Conservation (phyloP, 2,797 vertebrate genomes). For the Mycteria americana region DNA sequence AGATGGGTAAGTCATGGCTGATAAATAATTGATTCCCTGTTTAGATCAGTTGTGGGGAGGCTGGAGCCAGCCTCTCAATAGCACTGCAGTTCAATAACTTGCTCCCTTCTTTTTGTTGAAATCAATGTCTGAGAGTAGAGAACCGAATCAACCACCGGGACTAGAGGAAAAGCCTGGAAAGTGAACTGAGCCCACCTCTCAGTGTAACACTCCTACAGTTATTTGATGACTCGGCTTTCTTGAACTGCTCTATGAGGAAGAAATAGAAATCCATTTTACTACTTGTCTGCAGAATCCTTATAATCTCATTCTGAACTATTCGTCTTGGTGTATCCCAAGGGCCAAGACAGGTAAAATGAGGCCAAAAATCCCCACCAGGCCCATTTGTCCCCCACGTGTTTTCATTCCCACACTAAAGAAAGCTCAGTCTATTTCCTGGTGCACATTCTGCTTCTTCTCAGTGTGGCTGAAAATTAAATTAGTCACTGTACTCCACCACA, state of each 20-base stretch:
- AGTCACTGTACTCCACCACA: background rate
- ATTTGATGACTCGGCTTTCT: background rate
- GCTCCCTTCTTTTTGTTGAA: background rate
- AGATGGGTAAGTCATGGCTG: background rate
- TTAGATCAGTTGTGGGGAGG: background rate
- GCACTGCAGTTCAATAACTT: background rate
- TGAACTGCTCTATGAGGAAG: background rate
- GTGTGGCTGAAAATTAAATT: background rate
- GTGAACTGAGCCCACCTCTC: background rate
- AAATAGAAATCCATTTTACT: background rate
- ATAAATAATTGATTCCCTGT: background rate
- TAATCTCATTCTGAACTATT: background rate
- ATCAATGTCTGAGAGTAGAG: background rate
- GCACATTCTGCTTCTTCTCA: conserved; percentile 34
- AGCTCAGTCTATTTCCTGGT: conserved; percentile 30
- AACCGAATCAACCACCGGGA: background rate
- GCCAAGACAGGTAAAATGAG: conserved; percentile 8
- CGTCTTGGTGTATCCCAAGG: background rate
- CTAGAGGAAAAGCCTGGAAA: background rate
- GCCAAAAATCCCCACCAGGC: background rate
- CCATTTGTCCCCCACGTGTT: background rate
- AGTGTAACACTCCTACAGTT: background rate
- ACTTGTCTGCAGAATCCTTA: background rate
- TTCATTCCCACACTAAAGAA: conserved; percentile 52
- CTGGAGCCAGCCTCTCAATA: background rate